These are phyloP conservation scores for Ptilonorhynchus violaceus DNA, from an alignment of 2,113 vertebrate genomes.

Conservation along the genomic window DNA sequence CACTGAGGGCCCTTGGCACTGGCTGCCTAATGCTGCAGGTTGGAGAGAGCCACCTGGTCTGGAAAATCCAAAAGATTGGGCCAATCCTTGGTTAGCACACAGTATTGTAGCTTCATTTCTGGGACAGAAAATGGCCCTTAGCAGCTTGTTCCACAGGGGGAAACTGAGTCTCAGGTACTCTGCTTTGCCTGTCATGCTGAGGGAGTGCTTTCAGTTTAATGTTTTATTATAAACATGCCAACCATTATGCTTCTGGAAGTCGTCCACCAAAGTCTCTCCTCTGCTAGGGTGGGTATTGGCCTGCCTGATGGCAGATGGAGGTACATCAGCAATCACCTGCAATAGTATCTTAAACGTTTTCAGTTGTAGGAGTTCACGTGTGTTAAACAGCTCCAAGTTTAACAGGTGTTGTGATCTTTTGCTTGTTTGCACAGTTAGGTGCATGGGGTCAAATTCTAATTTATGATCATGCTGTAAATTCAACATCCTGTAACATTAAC, in stretches of 20 bases:
- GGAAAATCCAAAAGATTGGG: background rate
- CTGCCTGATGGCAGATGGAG: background rate
- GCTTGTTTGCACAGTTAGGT: background rate
- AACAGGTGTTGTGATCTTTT: background rate
- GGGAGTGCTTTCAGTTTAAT: background rate
- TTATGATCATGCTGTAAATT: background rate
- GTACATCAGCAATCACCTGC: background rate
- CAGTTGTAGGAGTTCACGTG: background rate
- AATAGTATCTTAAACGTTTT: background rate
- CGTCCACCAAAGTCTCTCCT: background rate
- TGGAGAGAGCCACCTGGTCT: background rate
- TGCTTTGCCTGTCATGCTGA: background rate
- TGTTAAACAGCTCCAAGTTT: background rate
- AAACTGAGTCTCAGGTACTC: background rate
- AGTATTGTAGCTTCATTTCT: background rate
- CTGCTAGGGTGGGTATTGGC: background rate
- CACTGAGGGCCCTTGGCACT: background rate
- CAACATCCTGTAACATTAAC: background rate
- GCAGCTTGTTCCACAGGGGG: background rate
- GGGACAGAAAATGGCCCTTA: background rate
- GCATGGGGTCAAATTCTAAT: background rate
- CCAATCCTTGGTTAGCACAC: background rate
- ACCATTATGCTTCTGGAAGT: background rate
- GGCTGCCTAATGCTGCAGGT: background rate
- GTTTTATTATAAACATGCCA: background rate